Percentiles rank a stretch among this genome's conserved stretches.
Conservation (phyloP, 2,888 invertebrate species). For the Amblyteles armatorius region DNA sequence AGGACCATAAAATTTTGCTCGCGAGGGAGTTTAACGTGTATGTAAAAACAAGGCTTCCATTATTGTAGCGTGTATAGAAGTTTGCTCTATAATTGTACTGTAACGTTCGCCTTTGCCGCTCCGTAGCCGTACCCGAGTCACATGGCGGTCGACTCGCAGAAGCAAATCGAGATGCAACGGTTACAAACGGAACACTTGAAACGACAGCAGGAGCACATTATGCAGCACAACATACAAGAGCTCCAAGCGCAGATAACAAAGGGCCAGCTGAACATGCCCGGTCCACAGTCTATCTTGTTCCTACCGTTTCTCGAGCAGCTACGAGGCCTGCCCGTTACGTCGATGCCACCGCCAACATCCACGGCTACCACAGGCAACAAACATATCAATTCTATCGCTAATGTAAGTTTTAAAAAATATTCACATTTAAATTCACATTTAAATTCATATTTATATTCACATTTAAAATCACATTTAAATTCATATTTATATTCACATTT, state of each 20-base stretch:
- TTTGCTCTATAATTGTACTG: background rate
- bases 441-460: no score
- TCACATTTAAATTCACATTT: no score
- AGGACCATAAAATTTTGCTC: conserved; percentile 4
- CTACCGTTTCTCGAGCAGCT: conserved; percentile 88
- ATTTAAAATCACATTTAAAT: background rate
- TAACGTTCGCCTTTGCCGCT: conserved; percentile 30
- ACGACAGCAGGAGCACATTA: conserved; percentile 87
- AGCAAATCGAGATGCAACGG: conserved; percentile 90
- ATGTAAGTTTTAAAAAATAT: conserved; percentile 72
- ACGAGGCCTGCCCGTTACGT: conserved; percentile 79
- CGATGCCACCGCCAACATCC: conserved; percentile 82
- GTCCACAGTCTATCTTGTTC: conserved; percentile 89
- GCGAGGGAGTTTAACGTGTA: background rate
- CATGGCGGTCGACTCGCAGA: conserved; percentile 86
- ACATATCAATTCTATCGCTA: conserved; percentile 83
- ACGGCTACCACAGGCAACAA: conserved; percentile 82
- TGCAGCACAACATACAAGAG: conserved; percentile 88
- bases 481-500: no score
- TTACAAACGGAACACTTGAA: conserved; percentile 89
- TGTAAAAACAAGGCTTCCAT: background rate
- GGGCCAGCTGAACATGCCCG: conserved; percentile 86
- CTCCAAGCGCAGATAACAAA: conserved; percentile 87
- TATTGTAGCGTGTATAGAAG: background rate
- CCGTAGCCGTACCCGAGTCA: conserved; percentile 83